phyloP scores from a whole-genome alignment of 2,797 vertebrate species.

The Xenops minutus region DNA sequence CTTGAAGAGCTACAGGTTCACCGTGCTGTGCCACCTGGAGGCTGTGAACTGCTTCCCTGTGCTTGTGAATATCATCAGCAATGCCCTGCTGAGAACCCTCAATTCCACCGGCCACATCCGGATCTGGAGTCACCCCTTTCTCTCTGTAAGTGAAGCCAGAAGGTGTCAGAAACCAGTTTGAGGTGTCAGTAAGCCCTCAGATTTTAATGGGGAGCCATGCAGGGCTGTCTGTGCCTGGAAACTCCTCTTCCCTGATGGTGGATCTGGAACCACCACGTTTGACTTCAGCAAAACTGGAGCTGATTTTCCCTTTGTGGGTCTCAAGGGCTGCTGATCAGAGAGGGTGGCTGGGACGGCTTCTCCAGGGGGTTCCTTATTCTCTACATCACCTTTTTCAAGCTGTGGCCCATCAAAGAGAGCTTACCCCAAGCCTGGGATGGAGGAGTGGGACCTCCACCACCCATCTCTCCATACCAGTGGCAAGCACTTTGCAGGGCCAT shows the following conservation, averaged over 20 bases:
- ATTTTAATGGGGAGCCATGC: neutral
- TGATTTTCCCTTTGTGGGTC: neutral
- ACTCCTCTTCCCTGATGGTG: neutral
- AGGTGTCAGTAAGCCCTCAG: neutral
- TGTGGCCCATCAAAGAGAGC: neutral
- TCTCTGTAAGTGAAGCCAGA: constrained; percentile 77
- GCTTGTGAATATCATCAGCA: constrained; percentile 87
- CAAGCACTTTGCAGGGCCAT: neutral
- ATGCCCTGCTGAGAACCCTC: constrained; percentile 80
- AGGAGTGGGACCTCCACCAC: neutral
- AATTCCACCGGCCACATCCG: constrained; percentile 81
- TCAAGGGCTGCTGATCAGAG: neutral
- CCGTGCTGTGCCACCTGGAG: constrained; percentile 84
- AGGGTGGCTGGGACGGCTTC: neutral
- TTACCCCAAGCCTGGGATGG: neutral
- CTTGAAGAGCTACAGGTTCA: constrained; percentile 83
- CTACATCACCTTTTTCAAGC: rapidly evolving
- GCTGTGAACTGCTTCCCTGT: constrained; percentile 87
- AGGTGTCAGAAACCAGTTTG: neutral
- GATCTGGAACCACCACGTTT: neutral
- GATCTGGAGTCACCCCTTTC: constrained; percentile 83
- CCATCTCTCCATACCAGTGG: neutral
- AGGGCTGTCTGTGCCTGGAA: neutral
- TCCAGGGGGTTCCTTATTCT: neutral
- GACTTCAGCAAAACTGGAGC: neutral